These are phyloP conservation scores for Diarsia mendica DNA, from an alignment of 2,888 invertebrate species.

Conservation along the genomic window DNA sequence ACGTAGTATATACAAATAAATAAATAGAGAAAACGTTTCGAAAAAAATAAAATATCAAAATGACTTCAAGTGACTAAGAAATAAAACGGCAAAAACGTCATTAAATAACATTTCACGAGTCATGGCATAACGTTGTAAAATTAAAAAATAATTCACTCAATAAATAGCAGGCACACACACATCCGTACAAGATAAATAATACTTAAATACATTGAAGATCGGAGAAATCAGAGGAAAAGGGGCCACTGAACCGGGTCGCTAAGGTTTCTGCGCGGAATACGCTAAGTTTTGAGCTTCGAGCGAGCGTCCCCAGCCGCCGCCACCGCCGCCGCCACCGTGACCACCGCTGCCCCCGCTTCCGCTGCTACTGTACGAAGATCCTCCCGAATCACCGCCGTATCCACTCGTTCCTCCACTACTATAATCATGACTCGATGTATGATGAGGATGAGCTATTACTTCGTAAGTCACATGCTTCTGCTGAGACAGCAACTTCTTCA, in stretches of 20 bases:
- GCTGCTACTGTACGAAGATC: conserved; percentile 84
- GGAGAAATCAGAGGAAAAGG: conserved; percentile 84
- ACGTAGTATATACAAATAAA: conserved; percentile 71
- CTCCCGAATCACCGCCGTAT: conserved; percentile 92
- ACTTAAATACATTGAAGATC: conserved; percentile 73
- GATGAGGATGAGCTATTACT: conserved; percentile 95
- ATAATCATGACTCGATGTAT: conserved; percentile 92
- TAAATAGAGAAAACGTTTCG: conserved; percentile 60
- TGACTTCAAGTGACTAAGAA: conserved; percentile 66
- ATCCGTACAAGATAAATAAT: conserved; percentile 78
- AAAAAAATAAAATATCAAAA: conserved; percentile 57
- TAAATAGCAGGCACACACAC: conserved; percentile 78
- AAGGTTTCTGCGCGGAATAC: conserved; percentile 94
- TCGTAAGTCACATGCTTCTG: conserved; percentile 97
- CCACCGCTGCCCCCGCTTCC: conserved; percentile 88
- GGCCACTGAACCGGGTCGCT: conserved; percentile 82
- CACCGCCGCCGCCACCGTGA: conserved; percentile 85
- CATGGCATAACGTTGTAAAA: conserved; percentile 69
- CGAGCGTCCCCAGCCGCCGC: conserved; percentile 94
- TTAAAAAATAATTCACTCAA: conserved; percentile 71
- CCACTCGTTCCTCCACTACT: conserved; percentile 88
- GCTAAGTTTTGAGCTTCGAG: conserved; percentile 94
- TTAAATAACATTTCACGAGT: conserved; percentile 50
- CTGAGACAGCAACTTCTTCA: conserved; percentile 95
- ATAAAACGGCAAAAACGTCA: conserved; percentile 44